Evolutionary conservation across 2,888 invertebrate species (phyloP).

Genomic region (Gandaritis pyraliata): DNA sequence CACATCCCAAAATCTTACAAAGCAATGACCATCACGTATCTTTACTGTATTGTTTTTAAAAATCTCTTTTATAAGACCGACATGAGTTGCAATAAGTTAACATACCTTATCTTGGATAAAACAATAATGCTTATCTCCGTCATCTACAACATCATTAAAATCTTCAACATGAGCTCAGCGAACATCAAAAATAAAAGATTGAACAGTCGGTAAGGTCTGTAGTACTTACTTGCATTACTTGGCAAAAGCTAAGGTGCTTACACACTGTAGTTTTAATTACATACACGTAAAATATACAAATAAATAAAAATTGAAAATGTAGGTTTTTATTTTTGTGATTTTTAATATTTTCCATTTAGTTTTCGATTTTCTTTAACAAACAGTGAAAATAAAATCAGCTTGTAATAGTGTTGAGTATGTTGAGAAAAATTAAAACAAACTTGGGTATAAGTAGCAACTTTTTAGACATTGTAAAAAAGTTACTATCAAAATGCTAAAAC

Average conservation of each 20-base stretch:
- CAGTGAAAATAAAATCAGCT: too few species aligned
- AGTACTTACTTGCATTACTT: slow-evolving; percentile 2
- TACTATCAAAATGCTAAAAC: too few species aligned
- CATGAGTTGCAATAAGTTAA: slow-evolving; percentile 27
- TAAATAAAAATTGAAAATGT: neutral
- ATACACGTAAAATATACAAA: neutral
- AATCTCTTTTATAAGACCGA: slow-evolving; percentile 4
- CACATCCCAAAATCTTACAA: too few species aligned
- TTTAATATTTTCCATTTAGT: too few species aligned
- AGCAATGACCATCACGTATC: too few species aligned
- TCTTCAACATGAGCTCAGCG: slow-evolving; percentile 25
- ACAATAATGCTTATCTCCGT: slow-evolving; percentile 27
- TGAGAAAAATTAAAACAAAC: too few species aligned
- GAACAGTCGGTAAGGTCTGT: neutral
- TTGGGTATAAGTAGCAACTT: too few species aligned
- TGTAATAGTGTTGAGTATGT: too few species aligned
- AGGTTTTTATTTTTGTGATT: too few species aligned
- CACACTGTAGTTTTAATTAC: slow-evolving; percentile 6
- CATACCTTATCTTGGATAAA: slow-evolving; percentile 23
- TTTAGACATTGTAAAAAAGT: too few species aligned
- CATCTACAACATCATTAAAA: slow-evolving; percentile 37
- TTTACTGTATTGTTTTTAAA: neutral
- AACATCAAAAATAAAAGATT: slow-evolving; percentile 27
- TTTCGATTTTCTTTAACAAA: too few species aligned
- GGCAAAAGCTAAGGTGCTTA: slow-evolving; percentile 1